phyloP scores from a whole-genome alignment of 2,113 vertebrate genomes.

The Oxyura jamaicensis region DNA sequence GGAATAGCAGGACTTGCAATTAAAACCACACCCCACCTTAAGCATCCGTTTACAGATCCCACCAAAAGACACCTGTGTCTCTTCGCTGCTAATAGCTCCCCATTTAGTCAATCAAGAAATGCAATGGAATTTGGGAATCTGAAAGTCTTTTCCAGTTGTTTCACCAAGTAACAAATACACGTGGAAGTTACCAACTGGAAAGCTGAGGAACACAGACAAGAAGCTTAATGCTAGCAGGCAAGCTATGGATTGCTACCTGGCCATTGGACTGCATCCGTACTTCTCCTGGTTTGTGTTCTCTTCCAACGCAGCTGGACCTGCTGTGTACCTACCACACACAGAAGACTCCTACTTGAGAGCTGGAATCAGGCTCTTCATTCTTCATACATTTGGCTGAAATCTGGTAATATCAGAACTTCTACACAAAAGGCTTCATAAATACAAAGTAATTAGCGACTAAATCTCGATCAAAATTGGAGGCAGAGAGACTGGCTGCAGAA shows the following conservation, averaged over 20 bases:
- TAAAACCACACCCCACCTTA: background rate
- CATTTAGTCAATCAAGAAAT: background rate
- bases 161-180: background rate
- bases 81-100: background rate
- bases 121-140: background rate
- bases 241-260: background rate
- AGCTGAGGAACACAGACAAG: background rate
- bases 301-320: background rate
- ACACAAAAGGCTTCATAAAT: background rate
- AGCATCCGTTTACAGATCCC: background rate
- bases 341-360: background rate
- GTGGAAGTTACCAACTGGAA: fast-evolving
- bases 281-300: background rate
- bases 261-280: background rate
- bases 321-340: background rate
- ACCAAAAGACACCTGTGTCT: background rate
- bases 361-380: background rate
- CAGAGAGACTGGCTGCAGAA: background rate
- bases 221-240: background rate
- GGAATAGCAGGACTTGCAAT: background rate
- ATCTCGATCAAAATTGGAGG: background rate
- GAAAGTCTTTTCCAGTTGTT: background rate
- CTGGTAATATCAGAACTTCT: fast-evolving
- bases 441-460: background rate
- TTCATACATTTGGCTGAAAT: background rate